phyloP scores from a whole-genome alignment of 2,797 vertebrate genomes.

The Phataginus tricuspis region DNA sequence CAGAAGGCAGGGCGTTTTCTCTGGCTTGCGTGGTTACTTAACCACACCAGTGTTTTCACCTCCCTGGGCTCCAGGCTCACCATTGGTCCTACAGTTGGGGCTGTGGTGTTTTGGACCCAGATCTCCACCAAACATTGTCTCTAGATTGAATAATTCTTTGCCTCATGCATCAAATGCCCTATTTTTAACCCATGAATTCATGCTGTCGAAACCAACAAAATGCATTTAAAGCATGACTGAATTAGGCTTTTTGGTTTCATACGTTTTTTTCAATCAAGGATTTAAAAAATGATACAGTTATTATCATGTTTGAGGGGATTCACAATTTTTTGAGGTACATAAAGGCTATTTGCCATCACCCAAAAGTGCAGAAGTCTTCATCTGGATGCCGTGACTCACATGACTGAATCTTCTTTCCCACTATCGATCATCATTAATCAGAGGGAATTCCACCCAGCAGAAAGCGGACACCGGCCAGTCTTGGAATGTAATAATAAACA shows the following conservation, averaged over 20 bases:
- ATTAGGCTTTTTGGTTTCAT: background rate
- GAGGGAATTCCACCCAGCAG: background rate
- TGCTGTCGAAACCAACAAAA: background rate
- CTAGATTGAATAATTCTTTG: background rate
- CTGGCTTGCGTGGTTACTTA: background rate
- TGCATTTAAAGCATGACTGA: background rate
- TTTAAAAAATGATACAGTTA: background rate
- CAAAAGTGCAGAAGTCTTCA: background rate
- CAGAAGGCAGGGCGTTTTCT: background rate
- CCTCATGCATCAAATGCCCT: background rate
- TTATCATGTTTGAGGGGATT: background rate
- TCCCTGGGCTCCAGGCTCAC: background rate
- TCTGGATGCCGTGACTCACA: background rate
- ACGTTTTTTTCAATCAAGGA: background rate
- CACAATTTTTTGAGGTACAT: background rate
- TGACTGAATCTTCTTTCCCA: background rate
- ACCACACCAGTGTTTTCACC: background rate
- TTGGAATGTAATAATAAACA: background rate
- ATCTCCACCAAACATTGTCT: background rate
- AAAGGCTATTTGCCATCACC: background rate
- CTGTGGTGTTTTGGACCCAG: background rate
- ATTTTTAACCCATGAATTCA: background rate
- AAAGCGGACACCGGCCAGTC: background rate
- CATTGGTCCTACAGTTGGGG: background rate
- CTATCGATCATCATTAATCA: background rate